A percentile compares a stretch with the other conserved stretches of the same genome.
Conservation (phyloP, 2,113 vertebrate species). For the Passer montanus region DNA sequence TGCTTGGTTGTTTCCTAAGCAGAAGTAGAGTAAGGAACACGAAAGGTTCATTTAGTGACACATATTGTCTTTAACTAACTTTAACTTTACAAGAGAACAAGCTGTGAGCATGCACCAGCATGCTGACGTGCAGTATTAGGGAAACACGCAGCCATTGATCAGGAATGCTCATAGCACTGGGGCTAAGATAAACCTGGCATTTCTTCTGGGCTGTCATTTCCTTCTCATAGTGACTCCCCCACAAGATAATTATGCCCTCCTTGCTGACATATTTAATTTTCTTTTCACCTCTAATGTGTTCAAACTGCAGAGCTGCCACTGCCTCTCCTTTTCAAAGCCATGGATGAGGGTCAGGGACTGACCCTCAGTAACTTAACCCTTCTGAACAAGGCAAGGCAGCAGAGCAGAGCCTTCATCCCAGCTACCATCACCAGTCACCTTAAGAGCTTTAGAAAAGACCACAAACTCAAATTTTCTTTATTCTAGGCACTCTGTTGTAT, state of each 20-base stretch:
- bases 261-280: not conserved
- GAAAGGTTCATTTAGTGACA: not conserved
- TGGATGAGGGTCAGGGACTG: not conserved
- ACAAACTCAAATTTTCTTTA: not conserved
- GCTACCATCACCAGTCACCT: not conserved
- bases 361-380: not conserved
- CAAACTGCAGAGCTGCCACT: not conserved
- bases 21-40: not conserved
- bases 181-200: not conserved
- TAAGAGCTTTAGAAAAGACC: not conserved
- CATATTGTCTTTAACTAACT: not conserved
- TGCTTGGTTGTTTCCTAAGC: not conserved
- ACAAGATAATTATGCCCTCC: not conserved
- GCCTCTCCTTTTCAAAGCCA: not conserved
- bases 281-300: not conserved
- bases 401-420: not conserved
- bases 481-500: not conserved
- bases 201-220: not conserved
- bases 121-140: no score
- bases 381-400: not conserved
- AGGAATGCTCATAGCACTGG: not conserved
- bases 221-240: not conserved
- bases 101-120: not conserved
- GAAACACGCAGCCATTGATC: not conserved
- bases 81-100: not conserved